Evolutionary conservation across 2,888 invertebrate species (phyloP).

Genomic region (Neoascia interrupta): DNA sequence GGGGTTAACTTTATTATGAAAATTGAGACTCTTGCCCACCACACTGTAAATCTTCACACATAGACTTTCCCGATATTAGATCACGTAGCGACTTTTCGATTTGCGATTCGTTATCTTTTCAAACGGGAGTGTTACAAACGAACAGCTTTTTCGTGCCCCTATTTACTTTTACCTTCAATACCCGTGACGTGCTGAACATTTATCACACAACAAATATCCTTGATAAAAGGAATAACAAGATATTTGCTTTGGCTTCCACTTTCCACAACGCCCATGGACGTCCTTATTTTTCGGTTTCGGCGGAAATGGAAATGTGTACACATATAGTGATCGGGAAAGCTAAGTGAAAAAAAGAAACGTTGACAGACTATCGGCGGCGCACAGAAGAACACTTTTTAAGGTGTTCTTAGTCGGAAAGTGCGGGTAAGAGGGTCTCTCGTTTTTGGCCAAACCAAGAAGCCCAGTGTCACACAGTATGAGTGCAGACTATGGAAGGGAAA

Average conservation of each 20-base stretch:
- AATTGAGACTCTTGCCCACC: no score
- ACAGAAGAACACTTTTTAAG: conserved; percentile 2
- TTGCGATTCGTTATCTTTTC: conserved; percentile 57
- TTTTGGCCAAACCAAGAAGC: conserved; percentile 24
- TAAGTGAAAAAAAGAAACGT: conserved; percentile 9
- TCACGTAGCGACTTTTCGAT: conserved; percentile 61
- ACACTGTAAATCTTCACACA: no score
- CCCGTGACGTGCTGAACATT: conserved; percentile 55
- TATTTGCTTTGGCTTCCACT: conserved; percentile 42
- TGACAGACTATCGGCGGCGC: not conserved
- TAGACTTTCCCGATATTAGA: conserved; percentile 47
- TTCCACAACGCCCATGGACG: conserved; percentile 21
- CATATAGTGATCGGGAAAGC: conserved; percentile 8
- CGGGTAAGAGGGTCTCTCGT: conserved; percentile 13
- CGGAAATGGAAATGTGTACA: conserved; percentile 46
- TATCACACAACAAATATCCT: conserved; percentile 52
- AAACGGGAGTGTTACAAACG: conserved; percentile 23
- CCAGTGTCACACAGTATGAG: no score
- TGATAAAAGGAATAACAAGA: conserved; percentile 56
- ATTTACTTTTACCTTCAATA: conserved; percentile 47
- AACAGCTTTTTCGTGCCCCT: conserved; percentile 24
- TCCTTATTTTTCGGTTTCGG: conserved; percentile 39
- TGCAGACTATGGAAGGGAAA: conserved; percentile 24
- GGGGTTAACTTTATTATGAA: no score
- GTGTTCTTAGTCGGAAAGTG: conserved; percentile 22